These are phyloP conservation scores for Corticium candelabrum DNA, from an alignment of 37 sponge, comb jelly and placozoan species.

Conservation along the genomic window DNA sequence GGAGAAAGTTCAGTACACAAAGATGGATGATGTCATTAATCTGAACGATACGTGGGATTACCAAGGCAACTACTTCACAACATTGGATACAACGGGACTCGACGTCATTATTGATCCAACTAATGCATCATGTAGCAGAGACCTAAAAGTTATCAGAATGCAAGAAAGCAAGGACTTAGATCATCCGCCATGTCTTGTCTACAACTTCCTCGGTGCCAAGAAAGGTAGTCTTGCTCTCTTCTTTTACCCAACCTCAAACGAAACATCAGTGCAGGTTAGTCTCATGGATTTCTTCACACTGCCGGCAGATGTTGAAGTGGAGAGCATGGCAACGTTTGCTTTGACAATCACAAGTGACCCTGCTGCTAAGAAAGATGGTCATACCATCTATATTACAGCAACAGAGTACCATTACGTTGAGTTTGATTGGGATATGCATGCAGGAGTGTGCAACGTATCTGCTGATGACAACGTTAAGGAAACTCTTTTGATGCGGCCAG, in stretches of 20 bases:
- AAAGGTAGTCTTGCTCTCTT: neutral
- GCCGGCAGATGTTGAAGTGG: neutral
- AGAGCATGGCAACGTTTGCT: neutral
- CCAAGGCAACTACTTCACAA: neutral
- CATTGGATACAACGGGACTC: neutral
- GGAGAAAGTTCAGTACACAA: neutral
- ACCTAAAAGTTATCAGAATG: neutral
- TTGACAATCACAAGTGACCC: neutral
- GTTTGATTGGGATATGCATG: neutral
- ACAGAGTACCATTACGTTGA: neutral
- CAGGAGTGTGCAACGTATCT: neutral
- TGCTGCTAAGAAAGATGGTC: neutral
- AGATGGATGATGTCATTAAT: neutral
- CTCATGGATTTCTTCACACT: neutral
- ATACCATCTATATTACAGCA: neutral
- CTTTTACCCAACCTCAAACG: neutral
- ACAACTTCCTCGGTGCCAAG: neutral
- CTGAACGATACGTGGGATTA: neutral
- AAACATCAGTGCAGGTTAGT: neutral
- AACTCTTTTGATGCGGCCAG: neutral
- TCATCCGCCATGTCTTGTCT: neutral
- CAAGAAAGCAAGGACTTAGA: neutral
- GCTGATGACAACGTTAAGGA: neutral
- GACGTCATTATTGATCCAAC: neutral
- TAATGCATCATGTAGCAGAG: neutral